These are phyloP conservation scores for Parus major DNA, from an alignment of 2,113 vertebrate species.

Conservation along the genomic window DNA sequence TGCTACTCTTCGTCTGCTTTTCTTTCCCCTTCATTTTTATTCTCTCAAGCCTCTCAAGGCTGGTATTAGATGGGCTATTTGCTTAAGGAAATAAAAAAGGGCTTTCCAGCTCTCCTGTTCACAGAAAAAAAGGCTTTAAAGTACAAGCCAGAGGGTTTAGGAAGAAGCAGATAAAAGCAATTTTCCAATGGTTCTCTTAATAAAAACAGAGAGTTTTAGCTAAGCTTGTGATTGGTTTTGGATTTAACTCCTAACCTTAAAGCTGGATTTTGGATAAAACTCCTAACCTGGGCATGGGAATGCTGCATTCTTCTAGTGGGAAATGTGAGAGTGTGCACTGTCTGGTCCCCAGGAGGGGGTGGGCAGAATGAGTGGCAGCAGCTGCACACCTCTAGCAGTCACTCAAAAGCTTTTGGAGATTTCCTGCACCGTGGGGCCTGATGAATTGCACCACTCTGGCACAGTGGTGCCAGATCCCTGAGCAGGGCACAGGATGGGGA, in stretches of 20 bases:
- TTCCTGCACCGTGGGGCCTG: accelerated
- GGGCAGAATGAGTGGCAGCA: not conserved
- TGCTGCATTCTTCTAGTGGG: not conserved
- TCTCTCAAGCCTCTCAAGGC: not conserved
- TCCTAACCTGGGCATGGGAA: not conserved
- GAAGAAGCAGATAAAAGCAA: conserved; percentile 35
- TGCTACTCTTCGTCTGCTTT: not conserved
- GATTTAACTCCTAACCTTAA: not conserved
- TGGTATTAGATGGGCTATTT: conserved; percentile 26
- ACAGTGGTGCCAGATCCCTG: not conserved
- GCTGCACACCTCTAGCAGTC: not conserved
- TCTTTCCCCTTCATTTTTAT: not conserved
- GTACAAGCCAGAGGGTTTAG: not conserved
- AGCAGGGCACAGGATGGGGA: not conserved
- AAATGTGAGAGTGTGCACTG: not conserved
- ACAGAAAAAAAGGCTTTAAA: conserved; percentile 49
- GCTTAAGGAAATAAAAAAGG: conserved; percentile 46
- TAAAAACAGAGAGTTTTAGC: not conserved
- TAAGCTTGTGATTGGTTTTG: conserved; percentile 16
- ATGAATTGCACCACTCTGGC: accelerated
- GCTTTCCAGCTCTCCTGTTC: conserved; percentile 11
- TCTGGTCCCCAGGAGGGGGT: not conserved
- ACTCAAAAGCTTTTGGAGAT: not conserved
- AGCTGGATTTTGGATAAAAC: not conserved
- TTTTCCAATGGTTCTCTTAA: conserved; percentile 24